These are phyloP conservation scores for Sclerodermus sp. DNA, from an alignment of 2,888 invertebrate genomes.

Conservation along the genomic window DNA sequence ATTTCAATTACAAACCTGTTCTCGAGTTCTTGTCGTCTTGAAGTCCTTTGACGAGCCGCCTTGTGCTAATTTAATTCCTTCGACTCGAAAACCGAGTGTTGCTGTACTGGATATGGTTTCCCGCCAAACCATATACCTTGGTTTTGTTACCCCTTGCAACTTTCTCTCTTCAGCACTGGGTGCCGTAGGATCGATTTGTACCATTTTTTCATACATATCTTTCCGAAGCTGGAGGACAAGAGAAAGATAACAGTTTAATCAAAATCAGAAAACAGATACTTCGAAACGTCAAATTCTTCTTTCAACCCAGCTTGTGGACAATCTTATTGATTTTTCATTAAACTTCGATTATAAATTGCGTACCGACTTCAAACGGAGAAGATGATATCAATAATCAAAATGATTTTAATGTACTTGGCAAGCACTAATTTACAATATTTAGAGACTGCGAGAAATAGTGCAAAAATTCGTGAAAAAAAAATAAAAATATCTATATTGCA, in stretches of 20 bases:
- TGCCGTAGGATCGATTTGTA: conserved; percentile 86
- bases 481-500: too few species aligned
- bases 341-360: too few species aligned
- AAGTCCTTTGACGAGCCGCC: conserved; percentile 93
- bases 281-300: too few species aligned
- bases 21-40: conserved; percentile 86
- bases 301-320: too few species aligned
- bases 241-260: background rate
- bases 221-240: conserved; percentile 53
- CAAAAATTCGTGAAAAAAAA: too few species aligned
- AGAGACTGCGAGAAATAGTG: too few species aligned
- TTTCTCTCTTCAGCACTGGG: conserved; percentile 89
- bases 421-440: too few species aligned
- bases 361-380: too few species aligned
- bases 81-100: conserved; percentile 93
- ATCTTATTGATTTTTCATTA: too few species aligned
- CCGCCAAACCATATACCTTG: conserved; percentile 93
- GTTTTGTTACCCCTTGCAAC: conserved; percentile 90
- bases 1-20: conserved; percentile 61
- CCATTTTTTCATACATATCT: conserved; percentile 98
- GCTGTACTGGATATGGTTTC: conserved; percentile 98
- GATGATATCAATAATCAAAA: too few species aligned
- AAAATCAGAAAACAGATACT: background rate
- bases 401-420: too few species aligned
- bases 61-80: conserved; percentile 87